These are phyloP conservation scores for Lonchura striata DNA, from an alignment of 2,113 vertebrate species.

Conservation along the genomic window DNA sequence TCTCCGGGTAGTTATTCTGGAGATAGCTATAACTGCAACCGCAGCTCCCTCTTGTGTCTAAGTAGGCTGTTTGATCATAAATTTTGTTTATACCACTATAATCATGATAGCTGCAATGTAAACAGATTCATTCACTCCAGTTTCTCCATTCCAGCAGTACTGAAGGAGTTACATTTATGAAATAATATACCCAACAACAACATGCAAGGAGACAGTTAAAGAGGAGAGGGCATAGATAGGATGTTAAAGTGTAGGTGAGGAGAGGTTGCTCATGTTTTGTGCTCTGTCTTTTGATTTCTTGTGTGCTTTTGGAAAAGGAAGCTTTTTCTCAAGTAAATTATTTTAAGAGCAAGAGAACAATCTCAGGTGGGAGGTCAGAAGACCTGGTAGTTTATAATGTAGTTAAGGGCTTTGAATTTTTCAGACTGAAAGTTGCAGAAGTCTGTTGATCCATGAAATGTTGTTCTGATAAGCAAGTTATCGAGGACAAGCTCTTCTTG, in stretches of 20 bases:
- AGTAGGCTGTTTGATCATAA: not conserved
- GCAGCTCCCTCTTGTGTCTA: constrained; percentile 64
- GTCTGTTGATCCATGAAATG: not conserved
- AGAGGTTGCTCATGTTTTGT: not conserved
- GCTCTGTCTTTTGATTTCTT: not conserved
- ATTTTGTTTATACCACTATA: not conserved
- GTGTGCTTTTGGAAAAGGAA: not conserved
- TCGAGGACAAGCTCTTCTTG: not conserved
- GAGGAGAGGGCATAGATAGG: not conserved
- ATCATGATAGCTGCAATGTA: not conserved
- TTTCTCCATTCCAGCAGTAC: not conserved
- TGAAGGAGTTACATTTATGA: not conserved
- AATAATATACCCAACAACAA: not conserved
- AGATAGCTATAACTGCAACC: not conserved
- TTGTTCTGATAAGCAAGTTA: not conserved
- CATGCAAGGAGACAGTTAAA: not conserved
- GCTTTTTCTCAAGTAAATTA: not conserved
- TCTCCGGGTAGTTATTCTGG: not conserved
- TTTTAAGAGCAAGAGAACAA: not conserved
- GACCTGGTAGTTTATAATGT: not conserved
- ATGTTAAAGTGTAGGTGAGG: not conserved
- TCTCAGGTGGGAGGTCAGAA: not conserved
- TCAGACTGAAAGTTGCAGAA: not conserved
- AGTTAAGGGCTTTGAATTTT: not conserved
- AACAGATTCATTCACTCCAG: not conserved